phyloP scores from a whole-genome alignment of 2,888 invertebrate genomes.

The Dasypolia templi region DNA sequence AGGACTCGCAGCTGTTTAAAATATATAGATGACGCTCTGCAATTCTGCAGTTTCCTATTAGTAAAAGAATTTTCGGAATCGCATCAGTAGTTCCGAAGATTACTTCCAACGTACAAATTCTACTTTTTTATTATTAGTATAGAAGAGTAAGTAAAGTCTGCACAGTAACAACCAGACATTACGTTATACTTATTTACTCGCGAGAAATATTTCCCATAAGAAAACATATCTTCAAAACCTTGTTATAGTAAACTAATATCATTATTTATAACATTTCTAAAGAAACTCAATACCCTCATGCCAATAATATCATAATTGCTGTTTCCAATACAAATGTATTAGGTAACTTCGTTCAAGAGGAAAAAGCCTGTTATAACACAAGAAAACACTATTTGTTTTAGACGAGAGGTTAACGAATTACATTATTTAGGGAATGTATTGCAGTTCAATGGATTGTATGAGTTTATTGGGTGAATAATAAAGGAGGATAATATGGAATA shows the following conservation, averaged over 20 bases:
- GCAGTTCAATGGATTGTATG: conserved; percentile 16
- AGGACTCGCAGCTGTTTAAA: no score
- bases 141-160: not conserved
- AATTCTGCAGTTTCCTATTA: no score
- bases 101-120: no score
- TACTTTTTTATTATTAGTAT: no score
- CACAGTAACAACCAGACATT: not conserved
- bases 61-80: no score
- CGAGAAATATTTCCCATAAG: conserved; percentile 7
- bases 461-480: conserved; percentile 11
- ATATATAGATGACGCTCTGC: no score
- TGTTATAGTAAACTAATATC: conserved; percentile 13
- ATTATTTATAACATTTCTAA: conserved; percentile 36
- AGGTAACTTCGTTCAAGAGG: conserved; percentile 23
- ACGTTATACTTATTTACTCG: not conserved
- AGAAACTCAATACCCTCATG: conserved; percentile 1
- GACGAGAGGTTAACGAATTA: conserved; percentile 10
- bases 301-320: conserved; percentile 35
- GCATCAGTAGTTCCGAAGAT: no score
- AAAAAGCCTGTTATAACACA: conserved; percentile 10
- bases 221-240: not conserved
- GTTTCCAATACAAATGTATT: conserved; percentile 37
- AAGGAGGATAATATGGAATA: not conserved
- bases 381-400: conserved; percentile 26
- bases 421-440: conserved; percentile 14